These are phyloP conservation scores for Mythimna lalbum DNA, from an alignment of 2,888 invertebrate genomes.

Conservation along the genomic window DNA sequence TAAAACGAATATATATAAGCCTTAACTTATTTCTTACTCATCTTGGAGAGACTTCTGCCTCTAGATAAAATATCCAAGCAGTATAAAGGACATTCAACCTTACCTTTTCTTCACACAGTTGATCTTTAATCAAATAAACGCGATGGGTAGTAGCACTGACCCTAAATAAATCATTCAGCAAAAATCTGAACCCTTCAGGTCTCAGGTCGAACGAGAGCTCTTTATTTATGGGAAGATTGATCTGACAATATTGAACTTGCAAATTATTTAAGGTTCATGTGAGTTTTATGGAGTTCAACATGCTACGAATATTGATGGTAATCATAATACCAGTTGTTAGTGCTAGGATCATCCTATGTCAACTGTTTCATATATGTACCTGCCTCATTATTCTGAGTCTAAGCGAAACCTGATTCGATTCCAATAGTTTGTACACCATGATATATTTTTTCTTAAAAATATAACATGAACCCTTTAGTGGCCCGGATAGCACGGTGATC, in stretches of 20 bases:
- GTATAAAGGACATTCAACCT: slow-evolving; percentile 18
- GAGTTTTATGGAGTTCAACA: not conserved
- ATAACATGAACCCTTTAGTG: too few species aligned
- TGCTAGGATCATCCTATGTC: not conserved
- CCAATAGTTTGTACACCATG: too few species aligned
- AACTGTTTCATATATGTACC: too few species aligned
- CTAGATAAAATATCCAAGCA: slow-evolving; percentile 25
- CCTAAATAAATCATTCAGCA: slow-evolving; percentile 47
- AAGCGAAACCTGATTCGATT: too few species aligned
- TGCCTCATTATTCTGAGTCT: too few species aligned
- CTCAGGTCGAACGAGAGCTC: slow-evolving; percentile 19
- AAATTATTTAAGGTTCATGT: slow-evolving; percentile 4
- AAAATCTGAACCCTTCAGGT: slow-evolving; percentile 41
- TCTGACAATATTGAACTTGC: slow-evolving; percentile 11
- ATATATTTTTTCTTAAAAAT: too few species aligned
- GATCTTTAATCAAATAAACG: slow-evolving; percentile 57
- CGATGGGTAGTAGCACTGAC: slow-evolving; percentile 34
- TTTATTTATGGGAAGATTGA: slow-evolving; percentile 33
- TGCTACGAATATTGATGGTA: too few species aligned
- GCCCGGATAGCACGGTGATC: too few species aligned
- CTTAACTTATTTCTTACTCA: slow-evolving; percentile 23
- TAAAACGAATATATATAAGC: slow-evolving; percentile 16
- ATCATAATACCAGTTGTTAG: not conserved
- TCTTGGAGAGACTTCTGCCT: slow-evolving; percentile 2
- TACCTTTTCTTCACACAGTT: slow-evolving; percentile 51